phyloP scores from a whole-genome alignment of 2,888 invertebrate species.

The Alcis repandata region DNA sequence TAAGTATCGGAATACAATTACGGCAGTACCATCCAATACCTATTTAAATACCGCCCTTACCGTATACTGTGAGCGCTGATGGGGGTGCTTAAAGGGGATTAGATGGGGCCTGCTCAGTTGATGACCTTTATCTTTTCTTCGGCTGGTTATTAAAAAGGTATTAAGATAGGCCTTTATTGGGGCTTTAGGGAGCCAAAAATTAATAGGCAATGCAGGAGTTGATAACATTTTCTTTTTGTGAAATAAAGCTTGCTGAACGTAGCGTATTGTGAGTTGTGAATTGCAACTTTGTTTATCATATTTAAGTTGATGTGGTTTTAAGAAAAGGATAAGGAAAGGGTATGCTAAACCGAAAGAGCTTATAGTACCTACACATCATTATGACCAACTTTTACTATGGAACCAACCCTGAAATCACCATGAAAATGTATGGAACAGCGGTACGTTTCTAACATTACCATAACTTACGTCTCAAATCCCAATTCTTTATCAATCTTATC shows the following conservation, averaged over 20 bases:
- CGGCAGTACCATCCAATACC: constrained; percentile 22
- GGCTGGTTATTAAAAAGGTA: constrained; percentile 28
- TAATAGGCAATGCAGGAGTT: constrained; percentile 13
- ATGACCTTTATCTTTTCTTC: constrained; percentile 35
- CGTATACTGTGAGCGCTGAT: constrained; percentile 7
- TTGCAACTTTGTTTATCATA: background rate
- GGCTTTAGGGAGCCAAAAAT: constrained; percentile 5
- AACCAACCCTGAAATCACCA: no score
- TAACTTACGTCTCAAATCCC: no score
- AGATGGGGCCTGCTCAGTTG: constrained; percentile 21
- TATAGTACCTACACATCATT: no score
- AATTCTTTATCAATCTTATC: no score
- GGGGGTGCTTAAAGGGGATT: constrained; percentile 23
- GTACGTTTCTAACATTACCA: no score
- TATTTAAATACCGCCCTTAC: constrained; percentile 22
- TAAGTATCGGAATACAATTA: constrained; percentile 33
- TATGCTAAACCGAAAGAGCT: no score
- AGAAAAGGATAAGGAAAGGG: no score
- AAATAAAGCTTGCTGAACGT: background rate
- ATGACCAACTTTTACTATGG: no score
- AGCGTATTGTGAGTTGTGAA: background rate
- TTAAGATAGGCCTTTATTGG: constrained; percentile 23
- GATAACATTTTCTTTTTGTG: background rate
- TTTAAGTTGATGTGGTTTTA: background rate
- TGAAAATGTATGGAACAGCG: no score